Base-by-base conservation (phyloP, 2,797 vertebrate genomes). In the Onychomys arenicola region DNA sequence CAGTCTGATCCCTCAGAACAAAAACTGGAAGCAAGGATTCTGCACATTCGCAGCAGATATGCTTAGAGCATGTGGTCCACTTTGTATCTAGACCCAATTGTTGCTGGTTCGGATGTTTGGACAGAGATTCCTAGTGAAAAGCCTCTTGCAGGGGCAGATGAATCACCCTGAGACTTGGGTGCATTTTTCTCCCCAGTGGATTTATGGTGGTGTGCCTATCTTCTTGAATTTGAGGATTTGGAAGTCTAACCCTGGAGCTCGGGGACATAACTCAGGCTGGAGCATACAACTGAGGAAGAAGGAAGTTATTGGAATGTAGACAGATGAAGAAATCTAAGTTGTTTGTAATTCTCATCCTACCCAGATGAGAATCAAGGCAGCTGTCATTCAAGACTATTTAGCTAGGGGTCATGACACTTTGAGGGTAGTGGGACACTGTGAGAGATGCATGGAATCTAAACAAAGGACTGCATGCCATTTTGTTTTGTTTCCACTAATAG, bases 1-100 rank as follows among this genome's bases (percentile, higher is more conserved):
- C 90, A 94, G 89, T 96, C 93, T 96, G 95, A 96, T 96, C 97
- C 89, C 89, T 95, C 95, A 87, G 90, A 92, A 96, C 97, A 97
- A 95, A 89, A 93, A 94, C 95, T 93, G 92, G 96, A 97, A 97
- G 96, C 93, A 89, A 96, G 83, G n/a, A 78, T 86, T 91, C 95
- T 17, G 19, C 90, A 96, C 92, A 95, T 91, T 97, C 89, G 86
- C 96, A 92, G 93, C 95, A 98, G 95, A 95, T 96, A 96, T 97
- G 86, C 93, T 97, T 95, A 96, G 97, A 95, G 94, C 63, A 63
- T 6, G 27, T 67, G 94, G 95, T 55, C 85, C 92, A 96, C 78
- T 95, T 95, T 86, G 91, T 77, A 78, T 97, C 93, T 97, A 97
- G 96, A 96, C 95, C 85, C 75, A 96, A 93, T 90, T 97, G 88